Evolutionary conservation across 2,113 vertebrate genomes (phyloP), one percentile per base, ranked within the genome.

Genomic region (Theristicus caerulescens): DNA sequence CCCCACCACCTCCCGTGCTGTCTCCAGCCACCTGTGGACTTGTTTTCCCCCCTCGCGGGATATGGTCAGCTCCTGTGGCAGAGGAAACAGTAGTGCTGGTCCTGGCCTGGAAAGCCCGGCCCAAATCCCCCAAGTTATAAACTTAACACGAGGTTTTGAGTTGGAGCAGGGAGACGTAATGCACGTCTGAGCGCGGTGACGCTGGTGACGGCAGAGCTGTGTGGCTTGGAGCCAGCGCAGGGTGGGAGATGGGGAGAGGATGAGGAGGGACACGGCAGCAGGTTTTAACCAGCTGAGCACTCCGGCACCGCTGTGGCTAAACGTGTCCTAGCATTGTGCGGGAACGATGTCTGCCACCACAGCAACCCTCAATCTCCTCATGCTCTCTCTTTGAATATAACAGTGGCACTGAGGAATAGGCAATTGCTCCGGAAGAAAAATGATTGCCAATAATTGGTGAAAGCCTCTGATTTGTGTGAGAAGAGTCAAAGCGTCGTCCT

Each of bases 111-210:
- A 74, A 64, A 59, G 65, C 61, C 21, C 0, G 9, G 21, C 21
- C 38, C 62, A 78, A 72, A 59, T 36, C 9, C 40, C 11, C 22
- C 5, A 10, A 3, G 10, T 64, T 70, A 46, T 3, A 81, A 90
- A 65, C 26, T 62, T 27, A 16, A 29, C 9, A 6, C 0, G 2
- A 49, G 14, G 10, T 62, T 73, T 70, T 5, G 51, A 21, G n/a
- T 34, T 42, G 76, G 29, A 46, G 16, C 71, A 70, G 64, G 51
- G 55, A 82, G 38, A 12, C 16, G 0, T 13, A 18, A 16, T 1
- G 13, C 13, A 9, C 1, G 3, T 19, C 40, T 1, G 6, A 72
- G 71, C 3, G 2, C 4, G 9, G 38, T 26, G 44, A 27, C 6
- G 2, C 3, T 1, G 1, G 14, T 36, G 74, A 32, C 9, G 9